Conservation (phyloP, 2,113 vertebrate genomes). For the Odobenus rosmarus region DNA sequence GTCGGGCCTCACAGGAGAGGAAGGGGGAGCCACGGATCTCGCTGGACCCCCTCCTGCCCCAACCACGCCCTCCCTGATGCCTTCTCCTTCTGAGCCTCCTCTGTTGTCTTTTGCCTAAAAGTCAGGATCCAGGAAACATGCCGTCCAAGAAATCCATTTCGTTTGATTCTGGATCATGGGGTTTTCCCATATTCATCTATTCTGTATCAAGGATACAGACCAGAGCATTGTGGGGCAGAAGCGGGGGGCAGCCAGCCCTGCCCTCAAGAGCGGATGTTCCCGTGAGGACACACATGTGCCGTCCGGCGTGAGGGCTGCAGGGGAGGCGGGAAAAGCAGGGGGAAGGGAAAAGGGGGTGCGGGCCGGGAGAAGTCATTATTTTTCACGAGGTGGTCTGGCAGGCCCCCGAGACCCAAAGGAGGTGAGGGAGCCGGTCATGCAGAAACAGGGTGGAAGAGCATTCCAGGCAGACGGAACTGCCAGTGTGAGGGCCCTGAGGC, state of each 20-base stretch:
- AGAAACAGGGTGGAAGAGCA: fast-evolving
- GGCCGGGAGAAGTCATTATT: neutral
- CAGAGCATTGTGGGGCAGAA: fast-evolving
- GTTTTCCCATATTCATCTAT: neutral
- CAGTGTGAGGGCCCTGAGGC: neutral
- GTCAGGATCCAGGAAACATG: neutral
- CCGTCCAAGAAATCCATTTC: neutral
- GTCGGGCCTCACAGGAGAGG: neutral
- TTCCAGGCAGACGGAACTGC: neutral
- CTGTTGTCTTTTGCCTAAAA: neutral
- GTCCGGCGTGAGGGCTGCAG: neutral
- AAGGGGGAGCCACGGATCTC: neutral
- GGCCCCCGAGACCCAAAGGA: neutral
- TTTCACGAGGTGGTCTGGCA: neutral
- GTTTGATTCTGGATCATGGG: neutral
- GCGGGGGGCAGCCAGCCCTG: neutral
- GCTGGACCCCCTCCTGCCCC: neutral
- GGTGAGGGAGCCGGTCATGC: neutral
- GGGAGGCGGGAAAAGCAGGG: neutral
- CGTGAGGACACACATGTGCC: fast-evolving
- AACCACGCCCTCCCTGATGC: neutral
- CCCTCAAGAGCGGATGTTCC: fast-evolving
- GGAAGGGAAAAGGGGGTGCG: fast-evolving
- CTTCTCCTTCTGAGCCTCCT: neutral
- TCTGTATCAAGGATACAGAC: neutral